phyloP scores from a whole-genome alignment of 2,888 invertebrate genomes.

The Nomada fucata region DNA sequence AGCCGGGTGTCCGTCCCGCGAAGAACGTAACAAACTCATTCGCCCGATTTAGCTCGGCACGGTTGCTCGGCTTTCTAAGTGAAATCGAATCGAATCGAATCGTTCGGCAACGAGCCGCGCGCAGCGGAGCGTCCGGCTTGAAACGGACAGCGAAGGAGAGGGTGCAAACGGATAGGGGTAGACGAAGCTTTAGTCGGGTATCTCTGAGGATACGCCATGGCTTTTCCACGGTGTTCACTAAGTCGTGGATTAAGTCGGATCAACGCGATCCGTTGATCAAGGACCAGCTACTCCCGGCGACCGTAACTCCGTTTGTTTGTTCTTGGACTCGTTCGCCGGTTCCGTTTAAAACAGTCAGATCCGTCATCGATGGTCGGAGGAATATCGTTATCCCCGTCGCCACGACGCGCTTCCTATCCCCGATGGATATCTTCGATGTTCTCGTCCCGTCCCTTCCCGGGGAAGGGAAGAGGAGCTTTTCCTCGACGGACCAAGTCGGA shows the following conservation, averaged over 20 bases:
- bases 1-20: background rate
- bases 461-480: background rate
- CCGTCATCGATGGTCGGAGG: conserved; percentile 42
- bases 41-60: too few species aligned
- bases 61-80: background rate
- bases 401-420: background rate
- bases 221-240: conserved; percentile 62
- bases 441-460: background rate
- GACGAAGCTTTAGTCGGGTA: conserved; percentile 28
- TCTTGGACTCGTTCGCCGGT: conserved; percentile 56
- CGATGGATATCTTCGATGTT: background rate
- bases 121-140: background rate
- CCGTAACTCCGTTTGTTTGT: conserved; percentile 53
- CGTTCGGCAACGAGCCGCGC: background rate
- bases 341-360: conserved; percentile 55
- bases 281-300: conserved; percentile 13
- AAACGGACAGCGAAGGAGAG: background rate
- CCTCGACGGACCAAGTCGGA: background rate
- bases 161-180: background rate
- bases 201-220: conserved; percentile 40
- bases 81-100: background rate
- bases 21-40: too few species aligned
- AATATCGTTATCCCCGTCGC: conserved; percentile 53
- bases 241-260: conserved; percentile 69
- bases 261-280: conserved; percentile 63